Conservation (phyloP, 2,113 vertebrate genomes). For the Mystacornis crossleyi region DNA sequence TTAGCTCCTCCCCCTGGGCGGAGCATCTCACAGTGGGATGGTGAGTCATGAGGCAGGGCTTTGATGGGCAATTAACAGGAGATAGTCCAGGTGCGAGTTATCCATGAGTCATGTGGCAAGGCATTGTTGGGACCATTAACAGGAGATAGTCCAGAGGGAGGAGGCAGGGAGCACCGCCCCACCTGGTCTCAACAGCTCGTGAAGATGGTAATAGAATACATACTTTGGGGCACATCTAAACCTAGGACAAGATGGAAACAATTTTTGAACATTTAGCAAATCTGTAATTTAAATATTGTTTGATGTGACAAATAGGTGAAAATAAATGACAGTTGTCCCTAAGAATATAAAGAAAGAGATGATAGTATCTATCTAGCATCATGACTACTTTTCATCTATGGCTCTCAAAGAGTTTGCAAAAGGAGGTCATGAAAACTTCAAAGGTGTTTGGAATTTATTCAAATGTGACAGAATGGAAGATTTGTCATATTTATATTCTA, state of each 20-base stretch:
- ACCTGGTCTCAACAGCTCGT: too few species aligned
- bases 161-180: too few species aligned
- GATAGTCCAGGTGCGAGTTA: too few species aligned
- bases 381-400: background rate
- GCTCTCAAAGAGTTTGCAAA: background rate
- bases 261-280: background rate
- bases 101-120: too few species aligned
- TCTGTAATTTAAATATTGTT: background rate
- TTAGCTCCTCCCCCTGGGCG: too few species aligned
- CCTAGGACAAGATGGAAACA: background rate
- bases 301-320: background rate
- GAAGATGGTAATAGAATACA: too few species aligned
- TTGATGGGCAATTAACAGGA: too few species aligned
- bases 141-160: too few species aligned
- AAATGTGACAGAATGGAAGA: background rate
- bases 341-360: background rate
- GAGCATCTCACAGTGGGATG: too few species aligned
- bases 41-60: too few species aligned
- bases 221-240: too few species aligned
- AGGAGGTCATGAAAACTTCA: conserved; percentile 8
- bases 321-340: background rate
- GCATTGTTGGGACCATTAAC: too few species aligned
- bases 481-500: background rate
- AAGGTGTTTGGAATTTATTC: background rate
- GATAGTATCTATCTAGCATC: background rate